Evolutionary conservation across 2,113 vertebrate species (phyloP).

Genomic region (Scomber scombrus): DNA sequence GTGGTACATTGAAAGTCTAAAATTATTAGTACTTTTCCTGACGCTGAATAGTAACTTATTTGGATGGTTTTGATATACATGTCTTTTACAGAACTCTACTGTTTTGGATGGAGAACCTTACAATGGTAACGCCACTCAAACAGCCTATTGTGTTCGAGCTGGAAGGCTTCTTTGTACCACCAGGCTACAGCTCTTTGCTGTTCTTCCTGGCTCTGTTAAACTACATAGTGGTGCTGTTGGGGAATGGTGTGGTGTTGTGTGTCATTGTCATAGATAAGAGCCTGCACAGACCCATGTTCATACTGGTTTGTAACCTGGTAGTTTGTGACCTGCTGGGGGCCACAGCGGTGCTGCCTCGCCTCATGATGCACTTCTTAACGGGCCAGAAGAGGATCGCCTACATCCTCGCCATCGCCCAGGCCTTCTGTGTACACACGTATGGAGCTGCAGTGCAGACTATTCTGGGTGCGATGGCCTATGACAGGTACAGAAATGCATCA

Average conservation of each 20-base stretch:
- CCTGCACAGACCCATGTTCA: slow-evolving; percentile 76
- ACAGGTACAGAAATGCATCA: slow-evolving; percentile 60
- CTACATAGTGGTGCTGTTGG: slow-evolving; percentile 58
- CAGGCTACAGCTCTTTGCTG: slow-evolving; percentile 42
- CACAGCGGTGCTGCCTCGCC: slow-evolving; percentile 52
- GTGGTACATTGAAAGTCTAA: too few species aligned
- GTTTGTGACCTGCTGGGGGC: slow-evolving; percentile 70
- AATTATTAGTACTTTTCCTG: too few species aligned
- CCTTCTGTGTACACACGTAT: slow-evolving; percentile 60
- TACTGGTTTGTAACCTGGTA: slow-evolving; percentile 65
- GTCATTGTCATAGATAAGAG: slow-evolving; percentile 55
- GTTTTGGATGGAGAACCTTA: slow-evolving; percentile 64
- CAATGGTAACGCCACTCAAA: slow-evolving; percentile 33
- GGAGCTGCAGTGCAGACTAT: slow-evolving; percentile 57
- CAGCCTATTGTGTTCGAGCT: slow-evolving; percentile 71
- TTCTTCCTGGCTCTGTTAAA: slow-evolving; percentile 65
- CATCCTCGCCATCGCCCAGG: slow-evolving; percentile 60
- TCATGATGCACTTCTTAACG: slow-evolving; percentile 69
- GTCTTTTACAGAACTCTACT: slow-evolving; percentile 6
- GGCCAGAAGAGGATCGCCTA: slow-evolving; percentile 63
- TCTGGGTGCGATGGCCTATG: slow-evolving; percentile 72
- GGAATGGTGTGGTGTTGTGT: slow-evolving; percentile 57
- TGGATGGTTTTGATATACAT: neutral
- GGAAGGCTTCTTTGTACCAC: slow-evolving; percentile 65
- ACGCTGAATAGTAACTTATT: neutral